Conservation (phyloP, 2,113 vertebrate species). For the Rhizomys pruinosus region DNA sequence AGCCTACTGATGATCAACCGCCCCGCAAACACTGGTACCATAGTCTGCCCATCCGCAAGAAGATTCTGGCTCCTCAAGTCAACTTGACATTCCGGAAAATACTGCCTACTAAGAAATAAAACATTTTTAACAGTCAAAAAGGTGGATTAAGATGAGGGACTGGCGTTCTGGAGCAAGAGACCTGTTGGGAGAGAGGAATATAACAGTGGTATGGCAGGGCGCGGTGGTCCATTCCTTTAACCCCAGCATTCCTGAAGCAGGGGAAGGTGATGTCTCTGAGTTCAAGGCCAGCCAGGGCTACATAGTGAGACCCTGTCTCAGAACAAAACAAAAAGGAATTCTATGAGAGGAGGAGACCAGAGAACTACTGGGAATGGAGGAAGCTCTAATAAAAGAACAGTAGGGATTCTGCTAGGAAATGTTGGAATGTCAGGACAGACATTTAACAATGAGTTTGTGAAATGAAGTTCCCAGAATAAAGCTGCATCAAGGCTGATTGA, state of each 20-base stretch:
- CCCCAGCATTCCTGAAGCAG: too few relatives aligned
- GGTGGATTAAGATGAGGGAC: neutral
- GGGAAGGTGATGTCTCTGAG: neutral
- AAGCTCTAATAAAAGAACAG: neutral
- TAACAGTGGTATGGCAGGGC: neutral
- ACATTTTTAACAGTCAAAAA: neutral
- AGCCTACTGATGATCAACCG: constrained; percentile 95
- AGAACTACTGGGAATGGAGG: neutral
- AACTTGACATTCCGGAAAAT: constrained; percentile 95
- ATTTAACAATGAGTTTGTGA: neutral
- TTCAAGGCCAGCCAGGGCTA: neutral
- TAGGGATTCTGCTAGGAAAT: neutral
- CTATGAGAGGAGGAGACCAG: neutral
- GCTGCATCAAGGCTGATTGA: neutral
- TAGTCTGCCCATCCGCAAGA: constrained; percentile 93
- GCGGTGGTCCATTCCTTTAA: too few relatives aligned
- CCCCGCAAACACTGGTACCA: constrained; percentile 98
- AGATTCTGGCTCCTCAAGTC: constrained; percentile 88
- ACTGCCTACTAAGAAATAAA: constrained; percentile 62
- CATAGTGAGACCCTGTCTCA: neutral
- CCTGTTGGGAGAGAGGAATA: neutral
- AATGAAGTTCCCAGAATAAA: neutral
- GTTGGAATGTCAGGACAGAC: neutral
- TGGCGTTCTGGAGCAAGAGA: neutral
- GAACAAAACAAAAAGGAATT: neutral